Conservation (phyloP, 2,797 vertebrate genomes). For the Gymnothorax javanicus region DNA sequence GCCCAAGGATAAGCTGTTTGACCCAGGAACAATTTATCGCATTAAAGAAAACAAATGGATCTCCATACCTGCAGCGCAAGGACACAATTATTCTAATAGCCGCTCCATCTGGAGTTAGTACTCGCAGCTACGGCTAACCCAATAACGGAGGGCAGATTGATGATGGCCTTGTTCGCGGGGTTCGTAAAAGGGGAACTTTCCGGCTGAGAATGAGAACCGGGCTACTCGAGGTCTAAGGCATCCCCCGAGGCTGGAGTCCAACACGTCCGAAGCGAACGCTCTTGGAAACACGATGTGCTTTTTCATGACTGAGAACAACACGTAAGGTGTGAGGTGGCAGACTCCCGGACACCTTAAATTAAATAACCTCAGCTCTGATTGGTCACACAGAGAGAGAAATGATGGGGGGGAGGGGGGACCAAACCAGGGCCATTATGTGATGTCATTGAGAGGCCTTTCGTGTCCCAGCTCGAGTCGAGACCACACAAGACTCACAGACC, state of each 20-base stretch:
- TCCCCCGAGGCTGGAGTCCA: constrained; percentile 50
- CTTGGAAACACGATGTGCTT: constrained; percentile 46
- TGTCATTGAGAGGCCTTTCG: neutral
- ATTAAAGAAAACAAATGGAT: constrained; percentile 62
- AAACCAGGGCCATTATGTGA: neutral
- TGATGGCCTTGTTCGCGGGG: constrained; percentile 34
- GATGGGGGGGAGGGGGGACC: neutral
- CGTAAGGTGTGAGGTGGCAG: constrained; percentile 41
- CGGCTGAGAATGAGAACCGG: constrained; percentile 39
- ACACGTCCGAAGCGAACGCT: constrained; percentile 36
- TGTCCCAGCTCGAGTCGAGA: neutral
- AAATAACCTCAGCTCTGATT: neutral
- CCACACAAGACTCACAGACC: neutral
- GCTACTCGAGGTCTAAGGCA: constrained; percentile 39
- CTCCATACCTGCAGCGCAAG: neutral
- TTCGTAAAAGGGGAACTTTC: constrained; percentile 29
- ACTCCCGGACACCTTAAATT: constrained; percentile 21
- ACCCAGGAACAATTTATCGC: constrained; percentile 58
- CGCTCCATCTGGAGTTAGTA: constrained; percentile 57
- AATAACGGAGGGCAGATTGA: constrained; percentile 57
- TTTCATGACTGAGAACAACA: constrained; percentile 40
- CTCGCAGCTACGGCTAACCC: constrained; percentile 60
- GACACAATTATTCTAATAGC: constrained; percentile 52
- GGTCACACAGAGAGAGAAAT: neutral
- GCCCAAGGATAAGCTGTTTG: constrained; percentile 56